A percentile compares a stretch with the other conserved stretches of the same genome.
These are phyloP conservation scores for Porites lutea DNA, from an alignment of 64 coral and sea anemone species.

Conservation along the genomic window DNA sequence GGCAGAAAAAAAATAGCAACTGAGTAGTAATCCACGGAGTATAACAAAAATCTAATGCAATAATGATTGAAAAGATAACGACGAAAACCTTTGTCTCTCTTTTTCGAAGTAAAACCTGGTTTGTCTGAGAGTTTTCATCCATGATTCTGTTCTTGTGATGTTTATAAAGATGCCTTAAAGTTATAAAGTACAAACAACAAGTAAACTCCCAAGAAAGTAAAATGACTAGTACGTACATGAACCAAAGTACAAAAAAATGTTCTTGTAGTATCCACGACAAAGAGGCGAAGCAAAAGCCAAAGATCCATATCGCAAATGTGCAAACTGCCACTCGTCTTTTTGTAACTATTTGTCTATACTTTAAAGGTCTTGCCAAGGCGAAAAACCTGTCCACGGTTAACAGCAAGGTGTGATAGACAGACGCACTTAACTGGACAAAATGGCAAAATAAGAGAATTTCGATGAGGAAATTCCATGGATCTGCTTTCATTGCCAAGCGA, in stretches of 20 bases:
- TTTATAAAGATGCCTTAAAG: background rate
- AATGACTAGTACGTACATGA: background rate
- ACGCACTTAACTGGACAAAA: background rate
- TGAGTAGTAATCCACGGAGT: background rate
- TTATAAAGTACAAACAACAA: background rate
- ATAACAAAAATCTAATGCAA: constrained; percentile 5
- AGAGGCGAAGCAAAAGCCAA: background rate
- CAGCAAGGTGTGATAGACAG: background rate
- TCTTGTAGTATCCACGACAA: too few relatives aligned
- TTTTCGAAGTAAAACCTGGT: background rate
- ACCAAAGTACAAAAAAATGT: background rate
- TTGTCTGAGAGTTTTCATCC: background rate
- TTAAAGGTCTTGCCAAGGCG: constrained; percentile 35
- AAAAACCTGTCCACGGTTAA: constrained; percentile 43
- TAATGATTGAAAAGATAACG: constrained; percentile 13
- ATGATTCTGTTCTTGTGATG: background rate
- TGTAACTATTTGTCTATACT: constrained; percentile 32
- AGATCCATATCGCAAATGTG: constrained; percentile 16
- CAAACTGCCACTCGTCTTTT: constrained; percentile 1
- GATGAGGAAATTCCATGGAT: background rate
- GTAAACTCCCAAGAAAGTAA: background rate
- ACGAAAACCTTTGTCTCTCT: constrained; percentile 20
- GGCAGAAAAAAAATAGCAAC: background rate
- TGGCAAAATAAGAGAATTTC: background rate
- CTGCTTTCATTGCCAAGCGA: background rate